Base-by-base conservation (phyloP, 2,888 invertebrate species). In the Dione vanillae region DNA sequence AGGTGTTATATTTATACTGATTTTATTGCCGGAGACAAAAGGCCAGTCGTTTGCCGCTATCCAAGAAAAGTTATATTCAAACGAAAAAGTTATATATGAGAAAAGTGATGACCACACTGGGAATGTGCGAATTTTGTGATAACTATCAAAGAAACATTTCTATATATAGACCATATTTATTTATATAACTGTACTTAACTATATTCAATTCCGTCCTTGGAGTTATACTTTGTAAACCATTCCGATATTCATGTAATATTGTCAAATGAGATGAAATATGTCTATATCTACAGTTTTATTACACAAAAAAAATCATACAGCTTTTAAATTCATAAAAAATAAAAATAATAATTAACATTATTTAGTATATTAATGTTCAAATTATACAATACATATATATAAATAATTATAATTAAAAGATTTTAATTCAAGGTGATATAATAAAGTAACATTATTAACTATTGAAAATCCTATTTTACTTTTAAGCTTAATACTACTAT, bases 31-130 rank as follows among this genome's bases (percentile, higher is more conserved):
- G 5, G 95, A 95, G 82, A 95, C 95, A 0, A 95, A 94, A 76
- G 95, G 94, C 0, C 95, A 95, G 77, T 94, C 94, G 1, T 92
- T 95, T 69, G 94, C 94, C 19, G 94, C 94, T 71, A 95, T 95
- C 77, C 94, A 94, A 77, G 90, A 92, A 70, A 91, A 85, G 78
- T 78, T 94, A 59, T 89, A 93, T 76, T 83, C 82, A 27, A 85
- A 83, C 56, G 84, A 89, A 64, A 88, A 83, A 79, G 90, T 91
- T 9, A 78, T 85, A 12, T 91, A 87, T 74, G 86, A 90, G 62
- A 92, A 89, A 72, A 82, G 77, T 65, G 87, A 86, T 40, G 89
- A 89, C 75, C 81, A 85, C 12, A 80, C 84, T 76, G 88, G 85
- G 40, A 85, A 85, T 47, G 90, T 92, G 7, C 87, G 85, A 79